Base-by-base conservation (phyloP, 1,140 invertebrate species). In the Ceratosolen fusciceps region DNA sequence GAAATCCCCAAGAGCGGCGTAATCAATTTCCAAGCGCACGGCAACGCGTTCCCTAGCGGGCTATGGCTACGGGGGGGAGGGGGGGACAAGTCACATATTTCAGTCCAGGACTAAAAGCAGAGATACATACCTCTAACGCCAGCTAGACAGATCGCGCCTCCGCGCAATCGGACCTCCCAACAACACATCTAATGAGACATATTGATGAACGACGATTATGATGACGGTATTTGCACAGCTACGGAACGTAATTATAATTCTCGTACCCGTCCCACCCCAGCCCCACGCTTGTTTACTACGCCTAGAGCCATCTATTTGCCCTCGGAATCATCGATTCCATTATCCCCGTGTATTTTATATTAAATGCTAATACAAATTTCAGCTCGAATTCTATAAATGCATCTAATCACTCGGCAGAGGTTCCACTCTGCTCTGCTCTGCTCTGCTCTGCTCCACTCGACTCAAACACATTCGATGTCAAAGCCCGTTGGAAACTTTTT, bases 1-100 rank as follows among this genome's bases (percentile, higher is more conserved):
- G 52, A 65, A 79, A 78, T 72, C 54, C 76, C 70, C 37, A 31
- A 16, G 60, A 70, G 26, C 16, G 5, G 19, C n/a, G 72, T 72
- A 79, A 74, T 79, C 78, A 79, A 74, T 79, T 79, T 79, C 71
- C 58, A 74, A 79, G 72, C 62, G 47, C 65, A 34, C 26, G 26
- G 7, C 34, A 47, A 19, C 54, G 14, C 34, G 24, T 75, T 76
- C 74, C 62, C 60, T 76, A 21, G 62, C 16, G 74, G 8, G 52
- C 75, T 19, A 4, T n/a, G n/a, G n/a, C n/a, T n/a, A n/a, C n/a
- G n/a, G n/a, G n/a, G n/a, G n/a, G 39, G 5, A 31, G 29, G n/a
- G 16, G 31, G 37, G 43, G 12, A 21, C 47, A 54, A 67, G 47
- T 56, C 70, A 16, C 49, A 74, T 74, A 79, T 79, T 79, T 74